phyloP scores from a whole-genome alignment of 2,113 vertebrate genomes.

The Progne subis region DNA sequence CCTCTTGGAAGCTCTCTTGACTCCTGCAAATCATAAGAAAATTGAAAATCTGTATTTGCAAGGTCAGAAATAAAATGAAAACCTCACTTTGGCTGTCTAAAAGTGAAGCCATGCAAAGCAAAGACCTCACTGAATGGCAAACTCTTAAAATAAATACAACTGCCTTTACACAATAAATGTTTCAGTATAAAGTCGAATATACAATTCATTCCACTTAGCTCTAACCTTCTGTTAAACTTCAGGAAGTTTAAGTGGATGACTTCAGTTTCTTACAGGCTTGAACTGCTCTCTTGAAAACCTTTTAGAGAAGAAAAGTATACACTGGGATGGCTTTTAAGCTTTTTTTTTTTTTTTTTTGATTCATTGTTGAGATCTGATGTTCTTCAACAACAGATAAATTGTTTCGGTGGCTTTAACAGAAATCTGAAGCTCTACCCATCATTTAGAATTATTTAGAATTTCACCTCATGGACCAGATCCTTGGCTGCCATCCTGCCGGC shows the following conservation, averaged over 20 bases:
- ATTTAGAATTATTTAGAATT: neutral
- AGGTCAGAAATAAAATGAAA: neutral
- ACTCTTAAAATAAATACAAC: neutral
- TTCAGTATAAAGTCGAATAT: neutral
- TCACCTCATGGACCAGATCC: neutral
- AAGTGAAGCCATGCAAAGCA: neutral
- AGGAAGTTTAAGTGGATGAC: neutral
- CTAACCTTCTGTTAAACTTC: neutral
- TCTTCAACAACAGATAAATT: neutral
- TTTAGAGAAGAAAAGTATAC: neutral
- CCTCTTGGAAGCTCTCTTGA: neutral
- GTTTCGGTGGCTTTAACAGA: neutral
- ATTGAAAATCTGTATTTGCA: neutral
- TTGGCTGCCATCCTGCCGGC: neutral
- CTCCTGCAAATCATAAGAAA: neutral
- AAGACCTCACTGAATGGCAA: neutral
- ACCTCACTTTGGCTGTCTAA: neutral
- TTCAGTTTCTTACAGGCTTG: neutral
- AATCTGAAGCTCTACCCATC: neutral
- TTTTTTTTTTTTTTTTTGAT: neutral
- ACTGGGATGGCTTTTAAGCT: neutral
- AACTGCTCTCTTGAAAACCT: neutral
- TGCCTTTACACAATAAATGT: neutral
- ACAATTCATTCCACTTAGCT: neutral
- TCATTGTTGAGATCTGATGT: neutral